phyloP scores from a whole-genome alignment of 2,113 vertebrate genomes.

The Cettia cetti region DNA sequence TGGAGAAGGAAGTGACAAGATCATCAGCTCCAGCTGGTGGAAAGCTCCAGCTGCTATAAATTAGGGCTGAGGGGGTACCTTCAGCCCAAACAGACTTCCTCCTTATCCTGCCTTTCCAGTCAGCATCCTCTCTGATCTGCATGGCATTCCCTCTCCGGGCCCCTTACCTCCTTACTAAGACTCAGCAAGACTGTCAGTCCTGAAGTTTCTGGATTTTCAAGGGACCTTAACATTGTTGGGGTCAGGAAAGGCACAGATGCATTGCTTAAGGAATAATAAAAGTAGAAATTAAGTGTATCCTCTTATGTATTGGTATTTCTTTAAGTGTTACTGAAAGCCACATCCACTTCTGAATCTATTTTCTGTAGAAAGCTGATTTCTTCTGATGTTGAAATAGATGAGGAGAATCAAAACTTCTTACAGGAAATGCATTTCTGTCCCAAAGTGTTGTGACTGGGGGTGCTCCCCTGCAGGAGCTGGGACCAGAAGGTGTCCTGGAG shows the following conservation, averaged over 20 bases:
- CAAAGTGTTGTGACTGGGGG: background rate
- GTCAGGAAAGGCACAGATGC: background rate
- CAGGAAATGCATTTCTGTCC: accelerated
- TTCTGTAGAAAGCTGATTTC: background rate
- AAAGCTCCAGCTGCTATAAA: background rate
- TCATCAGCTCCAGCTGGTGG: background rate
- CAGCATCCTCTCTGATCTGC: background rate
- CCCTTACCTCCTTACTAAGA: background rate
- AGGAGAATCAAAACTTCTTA: background rate
- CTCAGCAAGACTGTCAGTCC: background rate
- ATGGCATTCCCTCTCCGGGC: background rate
- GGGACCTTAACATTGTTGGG: background rate
- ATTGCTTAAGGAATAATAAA: background rate
- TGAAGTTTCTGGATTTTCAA: background rate
- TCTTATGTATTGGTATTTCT: background rate
- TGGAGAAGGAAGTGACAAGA: background rate
- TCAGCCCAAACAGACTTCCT: background rate
- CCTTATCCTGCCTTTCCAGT: background rate
- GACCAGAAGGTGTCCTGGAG: background rate
- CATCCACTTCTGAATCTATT: background rate
- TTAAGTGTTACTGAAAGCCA: background rate
- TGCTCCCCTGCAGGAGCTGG: background rate
- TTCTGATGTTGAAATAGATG: background rate
- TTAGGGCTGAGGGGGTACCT: background rate
- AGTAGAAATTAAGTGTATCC: background rate